Percentiles rank a stretch among this genome's conserved stretches.
These are phyloP conservation scores for Parotocinclus haroldoi DNA, from an alignment of 2,797 vertebrate genomes.

Conservation along the genomic window DNA sequence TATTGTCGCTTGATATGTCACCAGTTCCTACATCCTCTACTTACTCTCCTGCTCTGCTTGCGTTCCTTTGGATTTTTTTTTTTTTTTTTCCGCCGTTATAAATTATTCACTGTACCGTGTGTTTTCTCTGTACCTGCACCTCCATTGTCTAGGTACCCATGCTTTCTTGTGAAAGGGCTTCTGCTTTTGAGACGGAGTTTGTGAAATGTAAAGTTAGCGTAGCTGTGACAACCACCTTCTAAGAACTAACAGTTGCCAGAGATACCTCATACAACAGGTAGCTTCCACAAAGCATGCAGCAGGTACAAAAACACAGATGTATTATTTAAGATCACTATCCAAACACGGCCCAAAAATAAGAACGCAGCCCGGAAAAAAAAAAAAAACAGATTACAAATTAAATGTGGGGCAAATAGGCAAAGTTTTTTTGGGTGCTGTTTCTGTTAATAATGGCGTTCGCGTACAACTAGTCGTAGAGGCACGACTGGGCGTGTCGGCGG, in stretches of 20 bases:
- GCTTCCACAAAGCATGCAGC: slow-evolving; percentile 63
- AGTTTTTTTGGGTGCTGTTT: slow-evolving; percentile 6
- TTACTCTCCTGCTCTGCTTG: slow-evolving; percentile 80
- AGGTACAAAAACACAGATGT: slow-evolving; percentile 48
- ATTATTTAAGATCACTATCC: slow-evolving; percentile 54
- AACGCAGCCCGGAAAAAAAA: slow-evolving; percentile 38
- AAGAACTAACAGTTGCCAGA: slow-evolving; percentile 78
- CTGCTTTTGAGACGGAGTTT: slow-evolving; percentile 80
- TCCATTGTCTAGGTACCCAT: slow-evolving; percentile 74
- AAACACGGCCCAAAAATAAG: slow-evolving; percentile 48
- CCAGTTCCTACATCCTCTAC: slow-evolving; percentile 76
- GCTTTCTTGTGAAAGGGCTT: slow-evolving; percentile 71
- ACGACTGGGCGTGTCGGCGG: too few species aligned
- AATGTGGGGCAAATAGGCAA: slow-evolving; percentile 67
- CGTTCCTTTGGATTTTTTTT: slow-evolving; percentile 73
- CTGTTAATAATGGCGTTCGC: too few species aligned
- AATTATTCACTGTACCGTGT: slow-evolving; percentile 79
- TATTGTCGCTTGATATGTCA: slow-evolving; percentile 82
- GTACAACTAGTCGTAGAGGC: too few species aligned
- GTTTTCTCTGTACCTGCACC: slow-evolving; percentile 73
- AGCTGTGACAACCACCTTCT: slow-evolving; percentile 79
- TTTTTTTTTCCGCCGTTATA: slow-evolving; percentile 68
- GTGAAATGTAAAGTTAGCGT: slow-evolving; percentile 79
- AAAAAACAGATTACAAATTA: slow-evolving; percentile 72
- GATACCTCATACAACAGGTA: slow-evolving; percentile 75